These are phyloP conservation scores for Penaeus vannamei DNA, from an alignment of 1,140 invertebrate species.

Conservation along the genomic window DNA sequence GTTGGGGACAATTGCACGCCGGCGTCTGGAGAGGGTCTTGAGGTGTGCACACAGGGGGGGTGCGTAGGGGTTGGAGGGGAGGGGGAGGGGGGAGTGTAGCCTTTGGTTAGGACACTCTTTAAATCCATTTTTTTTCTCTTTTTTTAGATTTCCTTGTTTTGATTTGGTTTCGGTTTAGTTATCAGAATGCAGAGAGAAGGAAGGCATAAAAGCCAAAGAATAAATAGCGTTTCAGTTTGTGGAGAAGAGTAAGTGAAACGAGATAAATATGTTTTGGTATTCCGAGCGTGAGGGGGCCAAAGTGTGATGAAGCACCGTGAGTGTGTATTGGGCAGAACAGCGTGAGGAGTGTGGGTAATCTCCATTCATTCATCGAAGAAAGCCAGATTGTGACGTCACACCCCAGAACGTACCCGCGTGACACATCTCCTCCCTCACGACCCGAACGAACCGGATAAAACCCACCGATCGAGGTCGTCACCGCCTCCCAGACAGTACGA, in stretches of 20 bases:
- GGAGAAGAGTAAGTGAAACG: not conserved
- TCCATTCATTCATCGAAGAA: slow-evolving; percentile 56
- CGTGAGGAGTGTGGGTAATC: slow-evolving; percentile 49
- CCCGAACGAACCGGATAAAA: not conserved
- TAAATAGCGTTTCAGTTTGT: not conserved
- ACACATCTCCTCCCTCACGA: not conserved
- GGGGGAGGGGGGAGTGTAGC: too few species aligned
- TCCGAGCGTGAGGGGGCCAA: too few species aligned
- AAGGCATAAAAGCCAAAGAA: not conserved
- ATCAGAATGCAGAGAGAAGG: not conserved
- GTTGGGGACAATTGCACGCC: too few species aligned
- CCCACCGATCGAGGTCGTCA: not conserved
- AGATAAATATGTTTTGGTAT: not conserved
- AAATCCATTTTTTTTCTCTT: too few species aligned
- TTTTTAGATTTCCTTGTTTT: too few species aligned
- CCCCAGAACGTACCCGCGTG: slow-evolving; percentile 31
- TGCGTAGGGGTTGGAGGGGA: too few species aligned
- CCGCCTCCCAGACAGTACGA: too few species aligned
- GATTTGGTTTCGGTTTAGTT: not conserved
- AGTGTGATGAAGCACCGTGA: not conserved
- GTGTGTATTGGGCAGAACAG: not conserved
- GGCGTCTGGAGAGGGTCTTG: too few species aligned
- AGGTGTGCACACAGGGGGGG: too few species aligned
- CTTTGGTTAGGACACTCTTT: not conserved
- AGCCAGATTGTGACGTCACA: slow-evolving; percentile 50